These are phyloP conservation scores for Harpagoxenus sublaevis DNA, from an alignment of 2,888 invertebrate species.

Conservation along the genomic window DNA sequence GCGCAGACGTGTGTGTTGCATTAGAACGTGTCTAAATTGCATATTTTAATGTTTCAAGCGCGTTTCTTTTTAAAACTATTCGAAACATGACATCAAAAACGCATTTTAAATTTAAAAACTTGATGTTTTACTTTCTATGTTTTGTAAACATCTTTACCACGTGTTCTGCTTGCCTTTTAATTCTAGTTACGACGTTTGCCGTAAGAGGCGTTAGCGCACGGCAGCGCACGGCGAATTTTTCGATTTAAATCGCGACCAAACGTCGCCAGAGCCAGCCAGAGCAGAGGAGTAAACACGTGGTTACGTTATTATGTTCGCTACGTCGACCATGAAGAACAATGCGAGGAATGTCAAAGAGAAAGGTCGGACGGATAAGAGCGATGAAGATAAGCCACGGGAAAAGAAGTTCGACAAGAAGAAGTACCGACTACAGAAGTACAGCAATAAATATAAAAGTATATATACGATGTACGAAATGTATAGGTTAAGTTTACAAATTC, in stretches of 20 bases:
- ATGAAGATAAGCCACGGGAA: conserved; percentile 80
- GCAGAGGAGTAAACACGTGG: not conserved
- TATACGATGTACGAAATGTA: not conserved
- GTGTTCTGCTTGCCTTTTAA: not conserved
- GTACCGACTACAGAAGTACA: conserved; percentile 90
- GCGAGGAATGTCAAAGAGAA: not conserved
- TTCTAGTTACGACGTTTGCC: not conserved
- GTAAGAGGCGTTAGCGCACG: not conserved
- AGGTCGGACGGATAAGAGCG: not conserved
- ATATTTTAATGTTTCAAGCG: not conserved
- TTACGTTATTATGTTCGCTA: not conserved
- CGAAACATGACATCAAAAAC: not conserved
- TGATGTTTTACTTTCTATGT: not conserved
- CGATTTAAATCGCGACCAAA: not conserved
- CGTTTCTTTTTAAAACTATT: not conserved
- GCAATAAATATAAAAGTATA: conserved; percentile 89
- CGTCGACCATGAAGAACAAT: conserved; percentile 43
- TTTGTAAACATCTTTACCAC: not conserved
- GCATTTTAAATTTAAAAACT: not conserved
- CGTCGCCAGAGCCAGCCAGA: too few species aligned
- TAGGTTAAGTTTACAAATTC: conserved; percentile 70
- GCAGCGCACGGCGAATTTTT: not conserved
- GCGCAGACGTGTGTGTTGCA: not conserved
- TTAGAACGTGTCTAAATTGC: not conserved
- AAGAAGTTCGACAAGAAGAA: conserved; percentile 90